phyloP scores from a whole-genome alignment of 2,888 invertebrate genomes.

The Embidobia sp. region DNA sequence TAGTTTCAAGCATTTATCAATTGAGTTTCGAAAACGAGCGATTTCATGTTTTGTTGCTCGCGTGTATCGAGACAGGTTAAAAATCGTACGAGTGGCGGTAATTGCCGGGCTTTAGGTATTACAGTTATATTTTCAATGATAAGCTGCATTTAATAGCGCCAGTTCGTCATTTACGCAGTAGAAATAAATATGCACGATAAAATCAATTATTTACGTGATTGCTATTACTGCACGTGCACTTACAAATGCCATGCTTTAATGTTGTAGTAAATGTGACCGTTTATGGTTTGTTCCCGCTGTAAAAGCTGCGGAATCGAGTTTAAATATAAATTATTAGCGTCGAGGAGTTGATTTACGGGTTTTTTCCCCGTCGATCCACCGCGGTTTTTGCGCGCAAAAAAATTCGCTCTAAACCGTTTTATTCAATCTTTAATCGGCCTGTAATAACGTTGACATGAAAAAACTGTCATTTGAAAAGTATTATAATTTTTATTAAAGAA shows the following conservation, averaged over 20 bases:
- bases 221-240: constrained; percentile 22
- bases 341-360: neutral
- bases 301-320: constrained; percentile 22
- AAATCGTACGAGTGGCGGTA: no score
- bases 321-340: constrained; percentile 12
- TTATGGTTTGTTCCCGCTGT: constrained; percentile 6
- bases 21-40: no score
- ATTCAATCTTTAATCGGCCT: neutral
- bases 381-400: neutral
- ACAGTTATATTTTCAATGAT: constrained; percentile 32
- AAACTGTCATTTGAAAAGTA: no score
- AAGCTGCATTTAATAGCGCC: constrained; percentile 14
- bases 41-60: no score
- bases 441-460: no score
- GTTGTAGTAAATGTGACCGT: constrained; percentile 17
- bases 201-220: constrained; percentile 49
- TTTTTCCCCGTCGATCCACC: neutral
- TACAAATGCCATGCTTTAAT: constrained; percentile 23
- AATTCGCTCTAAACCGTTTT: neutral
- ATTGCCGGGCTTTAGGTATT: neutral
- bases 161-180: constrained; percentile 28
- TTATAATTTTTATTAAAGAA: no score
- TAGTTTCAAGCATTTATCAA: no score
- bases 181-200: constrained; percentile 40
- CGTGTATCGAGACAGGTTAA: no score